Conservation (phyloP, 2,888 invertebrate genomes). For the Dusona sp. region DNA sequence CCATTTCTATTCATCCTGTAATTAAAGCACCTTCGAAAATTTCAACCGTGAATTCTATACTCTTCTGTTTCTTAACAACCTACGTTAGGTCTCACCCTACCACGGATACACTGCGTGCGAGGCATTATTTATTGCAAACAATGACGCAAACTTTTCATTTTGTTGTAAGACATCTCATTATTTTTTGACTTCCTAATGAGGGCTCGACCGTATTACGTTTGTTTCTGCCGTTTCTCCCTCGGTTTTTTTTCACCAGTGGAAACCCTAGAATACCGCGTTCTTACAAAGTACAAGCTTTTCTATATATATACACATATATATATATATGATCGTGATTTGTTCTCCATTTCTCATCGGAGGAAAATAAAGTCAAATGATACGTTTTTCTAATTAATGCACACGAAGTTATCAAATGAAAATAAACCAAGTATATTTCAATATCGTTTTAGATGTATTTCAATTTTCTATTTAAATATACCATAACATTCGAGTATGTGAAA, state of each 20-base stretch:
- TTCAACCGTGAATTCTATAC: slow-evolving; percentile 40
- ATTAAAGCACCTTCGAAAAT: slow-evolving; percentile 51
- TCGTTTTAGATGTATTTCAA: too few relatives aligned
- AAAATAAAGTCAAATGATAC: neutral
- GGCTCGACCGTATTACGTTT: neutral
- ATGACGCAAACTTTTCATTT: slow-evolving; percentile 14
- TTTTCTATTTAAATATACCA: too few relatives aligned
- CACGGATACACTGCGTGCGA: neutral
- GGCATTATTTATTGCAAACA: slow-evolving; percentile 2
- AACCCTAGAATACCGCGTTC: neutral
- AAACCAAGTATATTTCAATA: too few relatives aligned
- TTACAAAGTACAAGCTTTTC: neutral
- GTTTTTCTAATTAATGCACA: neutral
- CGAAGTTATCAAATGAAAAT: neutral
- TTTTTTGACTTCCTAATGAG: slow-evolving; percentile 45
- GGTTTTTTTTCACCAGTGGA: neutral
- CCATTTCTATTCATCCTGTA: slow-evolving; percentile 28
- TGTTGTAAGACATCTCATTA: slow-evolving; percentile 47
- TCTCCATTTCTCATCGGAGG: too few relatives aligned
- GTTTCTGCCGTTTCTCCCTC: neutral
- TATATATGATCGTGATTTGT: too few relatives aligned
- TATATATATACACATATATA: too few relatives aligned
- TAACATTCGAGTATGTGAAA: neutral
- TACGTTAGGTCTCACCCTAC: neutral
- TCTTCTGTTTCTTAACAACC: slow-evolving; percentile 12